phyloP scores from a whole-genome alignment of 2,797 vertebrate genomes.

The Coccyzus lansbergi region DNA sequence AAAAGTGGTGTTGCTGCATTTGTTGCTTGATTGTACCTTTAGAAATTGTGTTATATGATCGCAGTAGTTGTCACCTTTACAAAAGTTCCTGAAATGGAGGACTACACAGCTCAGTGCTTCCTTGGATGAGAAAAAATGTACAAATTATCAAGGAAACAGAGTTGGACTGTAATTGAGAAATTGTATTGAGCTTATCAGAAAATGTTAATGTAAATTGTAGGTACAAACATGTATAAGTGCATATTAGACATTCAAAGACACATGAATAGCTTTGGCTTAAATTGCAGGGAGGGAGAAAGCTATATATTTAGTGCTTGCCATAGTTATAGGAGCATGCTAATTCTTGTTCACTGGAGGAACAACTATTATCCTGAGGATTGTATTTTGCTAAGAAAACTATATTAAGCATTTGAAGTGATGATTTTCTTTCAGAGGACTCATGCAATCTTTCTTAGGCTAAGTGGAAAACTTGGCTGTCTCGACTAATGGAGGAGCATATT shows the following conservation, averaged over 20 bases:
- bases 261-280: not conserved
- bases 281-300: not conserved
- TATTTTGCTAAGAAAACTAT: not conserved
- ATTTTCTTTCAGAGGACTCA: not conserved
- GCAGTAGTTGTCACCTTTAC: not conserved
- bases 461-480: not conserved
- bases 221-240: not conserved
- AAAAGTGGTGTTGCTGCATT: not conserved
- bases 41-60: not conserved
- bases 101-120: not conserved
- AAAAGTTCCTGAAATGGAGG: not conserved
- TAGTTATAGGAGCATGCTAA: not conserved
- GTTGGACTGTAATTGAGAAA: not conserved
- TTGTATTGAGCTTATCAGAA: not conserved
- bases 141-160: not conserved
- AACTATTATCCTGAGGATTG: not conserved
- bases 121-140: not conserved
- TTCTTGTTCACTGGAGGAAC: not conserved
- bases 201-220: not conserved
- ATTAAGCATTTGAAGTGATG: not conserved
- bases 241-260: not conserved
- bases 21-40: not conserved
- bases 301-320: not conserved
- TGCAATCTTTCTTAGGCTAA: not conserved
- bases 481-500: not conserved